Conservation (phyloP, 2,113 vertebrate species). For the Platanista minor region DNA sequence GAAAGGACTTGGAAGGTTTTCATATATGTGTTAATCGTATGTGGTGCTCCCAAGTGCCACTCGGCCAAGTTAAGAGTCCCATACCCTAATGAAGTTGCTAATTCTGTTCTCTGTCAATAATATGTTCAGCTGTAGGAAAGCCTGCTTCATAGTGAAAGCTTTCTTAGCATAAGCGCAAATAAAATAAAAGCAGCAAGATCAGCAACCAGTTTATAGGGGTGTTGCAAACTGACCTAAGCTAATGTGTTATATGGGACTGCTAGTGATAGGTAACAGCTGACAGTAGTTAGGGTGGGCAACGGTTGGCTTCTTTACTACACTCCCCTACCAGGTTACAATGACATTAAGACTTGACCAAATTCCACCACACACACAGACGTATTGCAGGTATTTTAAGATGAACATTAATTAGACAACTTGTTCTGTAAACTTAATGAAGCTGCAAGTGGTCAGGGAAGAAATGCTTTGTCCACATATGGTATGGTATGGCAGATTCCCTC, state of each 20-base stretch:
- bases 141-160: background rate
- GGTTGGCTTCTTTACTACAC: background rate
- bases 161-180: conserved; percentile 10
- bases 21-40: background rate
- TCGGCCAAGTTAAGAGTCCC: conserved; percentile 9
- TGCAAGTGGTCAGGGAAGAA: background rate
- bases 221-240: background rate
- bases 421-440: background rate
- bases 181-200: background rate
- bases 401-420: background rate
- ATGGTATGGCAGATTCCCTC: background rate
- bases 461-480: background rate
- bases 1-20: background rate
- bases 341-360: background rate
- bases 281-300: background rate
- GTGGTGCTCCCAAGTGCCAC: background rate
- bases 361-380: background rate
- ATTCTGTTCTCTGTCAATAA: background rate
- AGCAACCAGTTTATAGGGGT: background rate
- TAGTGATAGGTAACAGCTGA: background rate
- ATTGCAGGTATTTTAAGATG: background rate
- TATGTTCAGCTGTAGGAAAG: conserved; percentile 1
- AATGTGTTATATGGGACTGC: background rate
- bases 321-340: background rate
- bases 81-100: background rate